A percentile compares a stretch with the other conserved stretches of the same genome.
These are phyloP conservation scores for Lysandra bellargus DNA, from an alignment of 2,888 invertebrate species.

Conservation along the genomic window DNA sequence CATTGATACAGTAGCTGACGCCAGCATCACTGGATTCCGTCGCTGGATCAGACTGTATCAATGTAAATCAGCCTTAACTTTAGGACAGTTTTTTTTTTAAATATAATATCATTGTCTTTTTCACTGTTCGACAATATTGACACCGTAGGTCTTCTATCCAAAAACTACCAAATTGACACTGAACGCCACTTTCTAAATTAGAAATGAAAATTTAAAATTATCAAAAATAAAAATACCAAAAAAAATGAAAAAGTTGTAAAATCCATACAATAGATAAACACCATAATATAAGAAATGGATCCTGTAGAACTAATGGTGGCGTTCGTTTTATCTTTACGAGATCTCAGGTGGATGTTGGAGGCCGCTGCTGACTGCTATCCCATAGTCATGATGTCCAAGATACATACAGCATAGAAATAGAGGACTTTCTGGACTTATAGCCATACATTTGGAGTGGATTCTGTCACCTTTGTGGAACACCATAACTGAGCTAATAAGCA, in stretches of 20 bases:
- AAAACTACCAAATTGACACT: background rate
- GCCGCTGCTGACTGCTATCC: constrained; percentile 65
- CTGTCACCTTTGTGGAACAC: too few species aligned
- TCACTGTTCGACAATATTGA: too few species aligned
- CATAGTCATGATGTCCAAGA: constrained; percentile 59
- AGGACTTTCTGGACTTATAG: background rate
- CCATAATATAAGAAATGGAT: constrained; percentile 51
- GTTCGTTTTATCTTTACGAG: constrained; percentile 56
- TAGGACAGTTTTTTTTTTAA: too few species aligned
- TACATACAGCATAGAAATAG: constrained; percentile 50
- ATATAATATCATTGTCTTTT: too few species aligned
- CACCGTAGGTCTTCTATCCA: background rate
- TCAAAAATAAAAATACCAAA: background rate
- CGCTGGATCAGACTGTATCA: too few species aligned
- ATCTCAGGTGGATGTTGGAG: constrained; percentile 66
- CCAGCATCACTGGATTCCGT: too few species aligned
- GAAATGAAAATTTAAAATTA: background rate
- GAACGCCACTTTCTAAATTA: background rate
- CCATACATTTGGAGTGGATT: background rate
- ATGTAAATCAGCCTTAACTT: too few species aligned
- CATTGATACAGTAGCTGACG: too few species aligned
- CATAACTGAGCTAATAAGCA: too few species aligned
- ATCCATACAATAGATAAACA: background rate
- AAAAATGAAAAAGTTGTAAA: constrained; percentile 31
- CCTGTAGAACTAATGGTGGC: constrained; percentile 55